Evolutionary conservation across 1,140 invertebrate species (phyloP).

Genomic region (Neodiprion fabricii): DNA sequence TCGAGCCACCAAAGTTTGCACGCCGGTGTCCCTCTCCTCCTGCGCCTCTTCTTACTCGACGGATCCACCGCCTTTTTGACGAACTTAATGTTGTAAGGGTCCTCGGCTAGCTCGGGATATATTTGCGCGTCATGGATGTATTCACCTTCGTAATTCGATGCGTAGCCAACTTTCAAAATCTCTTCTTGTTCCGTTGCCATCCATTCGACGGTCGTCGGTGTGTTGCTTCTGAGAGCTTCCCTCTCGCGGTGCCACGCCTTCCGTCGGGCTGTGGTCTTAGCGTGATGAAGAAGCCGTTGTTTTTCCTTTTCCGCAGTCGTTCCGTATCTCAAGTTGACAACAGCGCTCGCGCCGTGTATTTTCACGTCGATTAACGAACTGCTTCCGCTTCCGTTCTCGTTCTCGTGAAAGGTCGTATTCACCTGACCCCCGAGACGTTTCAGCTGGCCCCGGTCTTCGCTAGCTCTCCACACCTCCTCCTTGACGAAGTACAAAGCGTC

Average conservation of each 20-base stretch:
- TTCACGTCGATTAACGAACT: constrained; percentile 76
- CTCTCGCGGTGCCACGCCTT: constrained; percentile 93
- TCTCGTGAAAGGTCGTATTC: constrained; percentile 92
- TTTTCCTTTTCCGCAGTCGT: constrained; percentile 88
- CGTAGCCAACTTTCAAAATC: constrained; percentile 82
- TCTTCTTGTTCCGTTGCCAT: constrained; percentile 84
- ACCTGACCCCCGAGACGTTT: constrained; percentile 88
- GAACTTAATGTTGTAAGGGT: constrained; percentile 93
- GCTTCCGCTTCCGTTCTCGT: constrained; percentile 72
- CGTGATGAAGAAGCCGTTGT: constrained; percentile 86
- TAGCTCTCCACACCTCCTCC: constrained; percentile 85
- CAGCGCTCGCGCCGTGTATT: constrained; percentile 82
- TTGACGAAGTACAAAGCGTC: constrained; percentile 97
- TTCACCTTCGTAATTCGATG: constrained; percentile 85
- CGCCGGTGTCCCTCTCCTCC: constrained; percentile 57
- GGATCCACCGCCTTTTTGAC: constrained; percentile 77
- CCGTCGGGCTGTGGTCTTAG: constrained; percentile 81
- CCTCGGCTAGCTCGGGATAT: constrained; percentile 92
- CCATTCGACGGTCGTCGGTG: constrained; percentile 77
- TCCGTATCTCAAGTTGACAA: constrained; percentile 87
- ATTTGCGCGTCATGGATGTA: constrained; percentile 88
- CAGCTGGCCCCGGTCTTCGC: constrained; percentile 86
- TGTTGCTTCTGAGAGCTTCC: constrained; percentile 79
- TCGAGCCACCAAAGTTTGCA: constrained; percentile 63
- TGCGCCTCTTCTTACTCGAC: constrained; percentile 69